Conservation (phyloP, 1,140 invertebrate genomes). For the Bathynomus jamesi region DNA sequence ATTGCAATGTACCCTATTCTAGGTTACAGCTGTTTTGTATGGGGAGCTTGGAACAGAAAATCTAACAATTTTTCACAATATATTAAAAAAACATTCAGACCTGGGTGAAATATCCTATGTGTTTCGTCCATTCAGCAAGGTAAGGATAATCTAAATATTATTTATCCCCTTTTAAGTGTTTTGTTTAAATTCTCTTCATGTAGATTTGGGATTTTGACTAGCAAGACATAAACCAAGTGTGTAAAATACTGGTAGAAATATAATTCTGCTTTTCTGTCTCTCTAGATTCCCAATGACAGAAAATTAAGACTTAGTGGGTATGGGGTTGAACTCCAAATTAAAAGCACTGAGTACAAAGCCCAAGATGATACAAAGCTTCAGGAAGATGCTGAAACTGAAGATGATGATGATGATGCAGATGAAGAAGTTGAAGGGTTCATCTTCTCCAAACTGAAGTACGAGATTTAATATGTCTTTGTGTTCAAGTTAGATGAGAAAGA, state of each 20-base stretch:
- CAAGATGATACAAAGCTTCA: conserved; percentile 61
- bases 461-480: no score
- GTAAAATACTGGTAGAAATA: no score
- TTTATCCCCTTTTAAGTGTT: no score
- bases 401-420: conserved; percentile 56
- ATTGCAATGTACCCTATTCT: no score
- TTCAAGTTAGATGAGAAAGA: no score
- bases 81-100: neutral
- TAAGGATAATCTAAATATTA: conserved; percentile 1
- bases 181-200: no score
- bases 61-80: neutral
- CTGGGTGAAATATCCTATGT: neutral
- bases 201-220: no score
- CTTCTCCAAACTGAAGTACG: conserved; percentile 50
- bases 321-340: conserved; percentile 95
- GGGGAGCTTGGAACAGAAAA: neutral
- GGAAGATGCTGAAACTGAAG: conserved; percentile 48
- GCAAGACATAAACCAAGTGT: no score
- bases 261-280: conserved; percentile 6
- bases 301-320: conserved; percentile 83
- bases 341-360: conserved; percentile 98
- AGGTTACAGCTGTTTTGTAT: neutral
- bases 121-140: neutral
- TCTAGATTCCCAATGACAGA: conserved; percentile 51
- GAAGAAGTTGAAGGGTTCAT: conserved; percentile 78